Evolutionary conservation across 2,113 vertebrate species (phyloP).

Genomic region (Antechinus stuartii): DNA sequence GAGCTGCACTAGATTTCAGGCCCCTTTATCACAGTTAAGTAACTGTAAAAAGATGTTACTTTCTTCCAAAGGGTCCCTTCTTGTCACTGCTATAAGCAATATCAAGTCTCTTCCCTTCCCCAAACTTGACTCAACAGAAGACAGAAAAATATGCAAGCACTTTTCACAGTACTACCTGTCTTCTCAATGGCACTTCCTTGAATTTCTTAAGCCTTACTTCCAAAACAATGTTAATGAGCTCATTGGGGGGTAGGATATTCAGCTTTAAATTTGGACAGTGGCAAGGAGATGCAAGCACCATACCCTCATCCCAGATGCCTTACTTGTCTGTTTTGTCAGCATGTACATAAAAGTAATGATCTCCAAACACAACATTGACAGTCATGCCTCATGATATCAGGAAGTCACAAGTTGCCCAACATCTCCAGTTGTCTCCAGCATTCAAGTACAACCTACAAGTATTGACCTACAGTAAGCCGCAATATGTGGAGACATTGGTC

Average conservation of each 20-base stretch:
- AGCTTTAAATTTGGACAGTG: conserved; percentile 62
- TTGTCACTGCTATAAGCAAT: conserved; percentile 86
- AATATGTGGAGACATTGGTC: conserved; percentile 93
- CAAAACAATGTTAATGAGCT: conserved; percentile 78
- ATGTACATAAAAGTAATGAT: background rate
- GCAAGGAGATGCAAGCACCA: conserved; percentile 51
- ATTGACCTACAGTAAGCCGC: conserved; percentile 90
- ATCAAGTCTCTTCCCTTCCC: conserved; percentile 79
- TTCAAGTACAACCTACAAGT: conserved; percentile 60
- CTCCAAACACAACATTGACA: conserved; percentile 66
- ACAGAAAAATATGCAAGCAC: conserved; percentile 69
- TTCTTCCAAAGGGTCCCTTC: conserved; percentile 76
- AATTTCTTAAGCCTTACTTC: conserved; percentile 32
- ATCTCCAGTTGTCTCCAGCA: conserved; percentile 68
- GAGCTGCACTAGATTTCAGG: conserved; percentile 66
- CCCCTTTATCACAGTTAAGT: conserved; percentile 62
- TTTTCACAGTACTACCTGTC: conserved; percentile 78
- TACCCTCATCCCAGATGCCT: conserved; percentile 39
- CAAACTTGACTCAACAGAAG: conserved; percentile 89
- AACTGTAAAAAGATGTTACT: conserved; percentile 77
- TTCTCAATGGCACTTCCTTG: conserved; percentile 86
- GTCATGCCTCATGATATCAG: conserved; percentile 80
- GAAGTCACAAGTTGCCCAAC: conserved; percentile 85
- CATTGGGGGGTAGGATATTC: conserved; percentile 74
- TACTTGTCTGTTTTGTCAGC: background rate